Percentiles rank a stretch among this genome's conserved stretches.
Conservation (phyloP, 2,797 vertebrate genomes). For the Protonibea diacanthus region DNA sequence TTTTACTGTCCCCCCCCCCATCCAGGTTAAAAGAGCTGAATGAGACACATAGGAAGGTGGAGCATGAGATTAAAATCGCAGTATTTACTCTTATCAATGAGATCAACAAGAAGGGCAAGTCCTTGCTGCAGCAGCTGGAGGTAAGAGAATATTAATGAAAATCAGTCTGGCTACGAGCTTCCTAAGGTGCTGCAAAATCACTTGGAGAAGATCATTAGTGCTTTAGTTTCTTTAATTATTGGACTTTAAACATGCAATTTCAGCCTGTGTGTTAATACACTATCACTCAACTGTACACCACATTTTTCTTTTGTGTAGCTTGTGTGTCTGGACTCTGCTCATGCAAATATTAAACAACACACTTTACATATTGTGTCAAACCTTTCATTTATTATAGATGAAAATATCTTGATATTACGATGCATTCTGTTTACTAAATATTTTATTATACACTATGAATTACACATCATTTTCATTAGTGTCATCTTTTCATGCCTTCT, state of each 20-base stretch:
- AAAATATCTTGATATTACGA: background rate
- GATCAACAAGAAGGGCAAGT: constrained; percentile 99
- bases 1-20: background rate
- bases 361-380: background rate
- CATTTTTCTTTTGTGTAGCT: background rate
- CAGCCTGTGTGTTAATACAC: background rate
- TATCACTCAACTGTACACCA: background rate
- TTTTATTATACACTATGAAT: background rate
- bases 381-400: background rate
- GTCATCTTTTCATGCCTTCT: background rate
- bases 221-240: background rate
- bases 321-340: background rate
- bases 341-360: background rate
- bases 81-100: constrained; percentile 99
- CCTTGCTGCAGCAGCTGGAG: constrained; percentile 97
- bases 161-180: background rate
- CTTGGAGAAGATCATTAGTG: background rate
- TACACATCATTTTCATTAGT: background rate
- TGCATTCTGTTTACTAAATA: background rate
- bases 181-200: constrained; percentile 9
- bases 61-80: constrained; percentile 99
- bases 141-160: constrained; percentile 78
- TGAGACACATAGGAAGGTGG: constrained; percentile 97
- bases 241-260: constrained; percentile 7
- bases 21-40: constrained; percentile 96